Conservation (phyloP, 2,797 vertebrate genomes). For the Xenopus petersii region DNA sequence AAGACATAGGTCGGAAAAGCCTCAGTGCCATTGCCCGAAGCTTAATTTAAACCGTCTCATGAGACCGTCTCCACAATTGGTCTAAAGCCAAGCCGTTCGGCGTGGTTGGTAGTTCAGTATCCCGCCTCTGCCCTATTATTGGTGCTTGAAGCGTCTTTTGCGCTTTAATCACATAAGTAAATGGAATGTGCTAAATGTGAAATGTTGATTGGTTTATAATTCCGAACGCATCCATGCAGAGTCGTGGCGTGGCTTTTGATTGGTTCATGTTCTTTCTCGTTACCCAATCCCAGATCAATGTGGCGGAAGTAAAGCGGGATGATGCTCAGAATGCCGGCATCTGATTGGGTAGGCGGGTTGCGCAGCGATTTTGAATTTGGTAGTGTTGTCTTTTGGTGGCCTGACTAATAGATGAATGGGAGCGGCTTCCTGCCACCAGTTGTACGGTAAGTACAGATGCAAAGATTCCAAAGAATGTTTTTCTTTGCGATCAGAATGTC, state of each 20-base stretch:
- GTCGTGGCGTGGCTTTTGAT: no score
- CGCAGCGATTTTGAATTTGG: conserved; percentile 63
- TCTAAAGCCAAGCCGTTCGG: conserved; percentile 24
- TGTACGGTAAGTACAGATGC: conserved; percentile 17
- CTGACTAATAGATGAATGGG: neutral
- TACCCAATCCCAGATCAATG: neutral
- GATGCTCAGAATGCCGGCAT: neutral
- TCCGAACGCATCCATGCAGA: no score
- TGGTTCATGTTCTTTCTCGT: neutral
- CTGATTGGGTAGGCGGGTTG: conserved; percentile 55
- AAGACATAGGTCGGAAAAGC: conserved; percentile 1
- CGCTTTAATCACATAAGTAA: neutral
- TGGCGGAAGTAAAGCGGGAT: neutral
- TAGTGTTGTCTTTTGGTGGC: neutral
- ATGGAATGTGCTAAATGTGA: neutral
- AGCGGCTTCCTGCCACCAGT: neutral
- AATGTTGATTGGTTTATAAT: neutral
- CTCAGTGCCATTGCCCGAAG: conserved; percentile 55
- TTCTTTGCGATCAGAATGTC: no score
- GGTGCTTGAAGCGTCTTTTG: neutral
- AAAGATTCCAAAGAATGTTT: no score
- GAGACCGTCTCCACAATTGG: conserved; percentile 50
- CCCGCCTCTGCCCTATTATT: conserved; percentile 4
- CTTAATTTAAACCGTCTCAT: conserved; percentile 47
- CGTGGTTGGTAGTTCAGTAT: conserved; percentile 25